Evolutionary conservation across 2,113 vertebrate genomes (phyloP).

Genomic region (Brachionichthys hirsutus): DNA sequence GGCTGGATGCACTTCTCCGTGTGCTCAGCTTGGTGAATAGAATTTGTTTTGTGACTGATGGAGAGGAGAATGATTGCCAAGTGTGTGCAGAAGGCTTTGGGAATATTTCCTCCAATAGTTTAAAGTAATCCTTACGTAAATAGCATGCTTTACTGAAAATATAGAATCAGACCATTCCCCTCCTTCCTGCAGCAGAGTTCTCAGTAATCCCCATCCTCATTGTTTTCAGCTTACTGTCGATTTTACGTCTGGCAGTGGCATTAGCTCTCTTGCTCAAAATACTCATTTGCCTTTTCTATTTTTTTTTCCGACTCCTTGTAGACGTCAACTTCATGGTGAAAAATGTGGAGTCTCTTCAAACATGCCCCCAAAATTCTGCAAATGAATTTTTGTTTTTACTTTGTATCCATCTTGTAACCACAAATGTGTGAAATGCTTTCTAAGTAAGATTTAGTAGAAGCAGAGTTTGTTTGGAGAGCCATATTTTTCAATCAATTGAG

Average conservation of each 20-base stretch:
- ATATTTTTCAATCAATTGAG: conserved; percentile 45
- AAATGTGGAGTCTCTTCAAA: conserved; percentile 22
- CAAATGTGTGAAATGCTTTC: background rate
- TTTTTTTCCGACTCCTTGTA: conserved; percentile 29
- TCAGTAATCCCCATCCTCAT: conserved; percentile 70
- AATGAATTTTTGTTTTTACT: conserved; percentile 36
- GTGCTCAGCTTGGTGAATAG: conserved; percentile 44
- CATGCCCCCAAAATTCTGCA: conserved; percentile 20
- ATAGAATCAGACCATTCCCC: conserved; percentile 60
- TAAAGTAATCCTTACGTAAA: conserved; percentile 77
- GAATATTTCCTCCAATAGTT: conserved; percentile 72
- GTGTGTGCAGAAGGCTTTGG: conserved; percentile 66
- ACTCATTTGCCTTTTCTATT: conserved; percentile 45
- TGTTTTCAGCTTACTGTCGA: conserved; percentile 76
- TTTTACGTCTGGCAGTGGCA: conserved; percentile 66
- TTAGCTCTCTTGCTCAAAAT: conserved; percentile 61
- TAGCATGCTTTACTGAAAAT: conserved; percentile 71
- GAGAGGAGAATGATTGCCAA: conserved; percentile 58
- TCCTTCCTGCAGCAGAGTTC: conserved; percentile 30
- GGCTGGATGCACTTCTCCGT: conserved; percentile 33
- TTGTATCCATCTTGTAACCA: conserved; percentile 10
- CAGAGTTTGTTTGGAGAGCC: conserved; percentile 24
- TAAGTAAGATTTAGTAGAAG: conserved; percentile 1
- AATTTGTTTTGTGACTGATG: conserved; percentile 57
- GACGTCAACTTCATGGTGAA: conserved; percentile 30